Evolutionary conservation across 1,140 invertebrate genomes (phyloP).

Genomic region (Pseudomyrmex flavicornis): DNA sequence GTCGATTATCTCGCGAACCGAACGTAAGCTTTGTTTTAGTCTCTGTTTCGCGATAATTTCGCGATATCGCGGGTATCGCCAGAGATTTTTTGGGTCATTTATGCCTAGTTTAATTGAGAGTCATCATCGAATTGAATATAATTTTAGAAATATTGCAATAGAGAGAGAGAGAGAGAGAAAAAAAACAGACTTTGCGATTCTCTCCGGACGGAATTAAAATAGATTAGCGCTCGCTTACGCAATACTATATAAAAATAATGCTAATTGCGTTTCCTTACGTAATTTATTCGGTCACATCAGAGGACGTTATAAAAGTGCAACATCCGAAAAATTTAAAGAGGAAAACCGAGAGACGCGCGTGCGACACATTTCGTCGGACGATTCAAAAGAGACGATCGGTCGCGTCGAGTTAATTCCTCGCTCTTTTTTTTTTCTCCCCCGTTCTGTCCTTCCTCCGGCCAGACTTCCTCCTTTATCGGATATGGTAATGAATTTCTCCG

Average conservation of each 20-base stretch:
- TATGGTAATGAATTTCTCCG: slow-evolving; percentile 58
- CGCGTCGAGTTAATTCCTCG: slow-evolving; percentile 2
- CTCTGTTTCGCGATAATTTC: slow-evolving; percentile 10
- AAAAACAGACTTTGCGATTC: not conserved
- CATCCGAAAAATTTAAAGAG: not conserved
- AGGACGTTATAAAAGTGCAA: too few relatives aligned
- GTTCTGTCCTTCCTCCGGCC: not conserved
- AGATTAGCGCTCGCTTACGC: not conserved
- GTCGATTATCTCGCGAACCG: not conserved
- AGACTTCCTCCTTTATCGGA: slow-evolving; percentile 51
- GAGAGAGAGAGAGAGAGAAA: too few relatives aligned
- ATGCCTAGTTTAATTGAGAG: slow-evolving; percentile 31
- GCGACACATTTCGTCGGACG: not conserved
- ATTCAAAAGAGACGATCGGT: not conserved
- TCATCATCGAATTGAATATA: slow-evolving; percentile 8
- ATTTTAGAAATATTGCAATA: slow-evolving; percentile 12
- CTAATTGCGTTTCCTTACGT: too few relatives aligned
- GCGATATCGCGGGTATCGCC: not conserved
- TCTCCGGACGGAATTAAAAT: not conserved
- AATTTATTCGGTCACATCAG: too few relatives aligned
- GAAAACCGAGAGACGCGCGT: not conserved
- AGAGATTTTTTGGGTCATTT: slow-evolving; percentile 39
- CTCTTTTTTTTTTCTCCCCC: too few relatives aligned
- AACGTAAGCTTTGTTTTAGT: not conserved
- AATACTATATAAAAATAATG: not conserved